Percentiles rank a stretch among this genome's conserved stretches.
Conservation (phyloP, 1,140 invertebrate genomes). For the Cecropterus lyciades region DNA sequence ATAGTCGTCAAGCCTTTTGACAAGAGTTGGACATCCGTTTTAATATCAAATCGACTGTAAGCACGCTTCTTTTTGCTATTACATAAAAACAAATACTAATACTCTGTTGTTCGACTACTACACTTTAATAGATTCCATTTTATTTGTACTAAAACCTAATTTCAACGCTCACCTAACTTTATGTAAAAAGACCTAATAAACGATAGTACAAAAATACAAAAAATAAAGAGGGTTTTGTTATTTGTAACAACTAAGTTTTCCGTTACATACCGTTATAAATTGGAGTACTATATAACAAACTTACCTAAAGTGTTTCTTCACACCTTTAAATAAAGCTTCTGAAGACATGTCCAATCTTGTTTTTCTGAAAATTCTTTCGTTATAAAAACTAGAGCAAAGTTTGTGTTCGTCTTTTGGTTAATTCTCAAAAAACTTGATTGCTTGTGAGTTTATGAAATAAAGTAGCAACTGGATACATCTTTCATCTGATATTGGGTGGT, state of each 20-base stretch:
- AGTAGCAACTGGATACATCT: too few species aligned
- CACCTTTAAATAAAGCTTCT: neutral
- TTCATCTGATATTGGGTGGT: too few species aligned
- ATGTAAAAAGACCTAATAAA: slow-evolving; percentile 9
- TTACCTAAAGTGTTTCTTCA: slow-evolving; percentile 2
- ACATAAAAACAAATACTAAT: too few species aligned
- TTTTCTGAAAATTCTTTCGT: slow-evolving; percentile 3
- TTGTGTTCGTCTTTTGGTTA: neutral
- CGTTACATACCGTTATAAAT: slow-evolving; percentile 14
- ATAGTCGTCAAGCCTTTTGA: too few species aligned
- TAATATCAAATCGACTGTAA: too few species aligned
- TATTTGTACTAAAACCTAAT: too few species aligned
- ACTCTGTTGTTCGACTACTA: too few species aligned
- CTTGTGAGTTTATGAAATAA: neutral
- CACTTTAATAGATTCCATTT: too few species aligned
- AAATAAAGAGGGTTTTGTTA: slow-evolving; percentile 8
- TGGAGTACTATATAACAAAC: slow-evolving; percentile 4
- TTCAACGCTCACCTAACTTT: neutral
- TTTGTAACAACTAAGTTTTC: slow-evolving; percentile 11
- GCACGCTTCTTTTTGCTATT: too few species aligned
- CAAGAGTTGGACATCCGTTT: too few species aligned
- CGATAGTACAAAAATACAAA: neutral
- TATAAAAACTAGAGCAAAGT: slow-evolving; percentile 13
- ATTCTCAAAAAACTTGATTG: slow-evolving; percentile 6
- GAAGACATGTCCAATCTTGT: slow-evolving; percentile 7